Evolutionary conservation across 35 echinoderm and acorn worm species (phyloP), one percentile per base, ranked within the genome.

Genomic region (Anneissia japonica): DNA sequence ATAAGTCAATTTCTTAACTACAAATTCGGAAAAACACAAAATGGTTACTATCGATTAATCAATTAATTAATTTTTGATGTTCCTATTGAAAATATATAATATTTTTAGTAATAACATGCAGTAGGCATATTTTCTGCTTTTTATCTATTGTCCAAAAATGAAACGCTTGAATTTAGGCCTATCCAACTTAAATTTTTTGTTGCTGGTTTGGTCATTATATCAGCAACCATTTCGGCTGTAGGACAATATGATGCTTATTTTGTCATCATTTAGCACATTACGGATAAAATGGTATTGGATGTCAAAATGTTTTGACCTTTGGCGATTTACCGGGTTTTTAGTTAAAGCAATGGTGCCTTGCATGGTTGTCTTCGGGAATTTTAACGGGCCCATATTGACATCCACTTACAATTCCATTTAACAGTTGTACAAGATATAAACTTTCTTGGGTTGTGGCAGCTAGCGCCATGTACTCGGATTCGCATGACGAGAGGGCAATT

Each of bases 311-410:
- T 87, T 80, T 31, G 86, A 80, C 35, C 77, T 87, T 87, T 87
- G 75, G 6, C 46, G 86, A 80, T 46, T 80, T 37, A 87, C 46
- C 16, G 86, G 86, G 37, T 87, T 37, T 39, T 87, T 87, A 33
- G 76, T 28, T 87, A 87, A 80, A 12, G 86, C 86, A 79, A 87
- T 87, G 23, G 86, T 37, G 39, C 86, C 86, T 73, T 87, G 85
- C n/a, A n/a, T 87, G 76, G 76, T 87, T 89, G 29, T 89, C 88
- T 77, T 84, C 79, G 75, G 84, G 74, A 77, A 89, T 89, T 36
- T 75, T 46, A 34, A 80, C 35, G 33, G 78, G 81, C 28, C 39
- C 81, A 83, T 31, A 78, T 46, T 38, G 38, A 34, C 84, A 46
- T 41, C 74, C 74, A 31, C 16, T 64, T 23, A 31, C 37, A 79